These are phyloP conservation scores for Xylota sylvarum DNA, from an alignment of 2,888 invertebrate genomes.

Conservation along the genomic window DNA sequence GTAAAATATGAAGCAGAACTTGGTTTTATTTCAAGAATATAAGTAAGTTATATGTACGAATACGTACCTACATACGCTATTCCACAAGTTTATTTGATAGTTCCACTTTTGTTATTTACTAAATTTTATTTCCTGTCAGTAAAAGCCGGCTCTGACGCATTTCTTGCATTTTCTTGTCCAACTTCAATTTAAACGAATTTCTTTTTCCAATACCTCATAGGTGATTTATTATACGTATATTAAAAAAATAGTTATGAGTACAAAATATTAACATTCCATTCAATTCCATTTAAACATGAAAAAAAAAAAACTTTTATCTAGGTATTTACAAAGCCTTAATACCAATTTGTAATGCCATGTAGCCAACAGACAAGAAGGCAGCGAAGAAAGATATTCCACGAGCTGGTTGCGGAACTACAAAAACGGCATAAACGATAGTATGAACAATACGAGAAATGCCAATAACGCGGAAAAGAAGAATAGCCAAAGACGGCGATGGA, in stretches of 20 bases:
- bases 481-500: constrained; percentile 85
- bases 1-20: too few relatives aligned
- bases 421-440: constrained; percentile 86
- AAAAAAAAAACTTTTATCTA: background rate
- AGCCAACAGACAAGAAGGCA: constrained; percentile 84
- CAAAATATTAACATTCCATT: constrained; percentile 35
- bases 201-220: constrained; percentile 6
- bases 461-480: constrained; percentile 86
- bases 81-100: too few relatives aligned
- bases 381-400: constrained; percentile 85
- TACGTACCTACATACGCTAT: too few relatives aligned
- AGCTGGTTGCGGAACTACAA: constrained; percentile 86
- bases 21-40: too few relatives aligned
- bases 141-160: too few relatives aligned
- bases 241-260: constrained; percentile 19
- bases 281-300: constrained; percentile 44
- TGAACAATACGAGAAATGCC: constrained; percentile 86
- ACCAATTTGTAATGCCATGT: constrained; percentile 85
- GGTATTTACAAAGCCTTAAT: constrained; percentile 78
- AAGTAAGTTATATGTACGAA: too few relatives aligned
- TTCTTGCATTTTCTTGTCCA: too few relatives aligned
- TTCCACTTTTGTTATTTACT: too few relatives aligned
- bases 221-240: constrained; percentile 8
- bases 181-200: background rate
- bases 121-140: too few relatives aligned